Percentiles rank a stretch among this genome's conserved stretches.
These are phyloP conservation scores for Dinomys branickii DNA, from an alignment of 2,113 vertebrate genomes.

Conservation along the genomic window DNA sequence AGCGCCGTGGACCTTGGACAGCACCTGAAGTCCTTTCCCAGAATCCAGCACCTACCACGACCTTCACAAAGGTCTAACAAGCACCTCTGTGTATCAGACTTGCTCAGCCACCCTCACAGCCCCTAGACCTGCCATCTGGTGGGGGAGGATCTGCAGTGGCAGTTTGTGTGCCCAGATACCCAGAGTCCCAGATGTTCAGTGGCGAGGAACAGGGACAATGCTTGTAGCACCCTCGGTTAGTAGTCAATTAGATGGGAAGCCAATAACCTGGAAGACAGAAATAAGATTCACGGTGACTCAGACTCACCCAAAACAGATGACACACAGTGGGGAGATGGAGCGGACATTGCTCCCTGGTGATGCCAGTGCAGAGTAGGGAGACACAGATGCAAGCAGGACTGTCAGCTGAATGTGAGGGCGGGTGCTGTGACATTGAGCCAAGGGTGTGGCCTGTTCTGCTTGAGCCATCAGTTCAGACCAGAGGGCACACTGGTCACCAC, in stretches of 20 bases:
- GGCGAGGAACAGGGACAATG: slow-evolving; percentile 47
- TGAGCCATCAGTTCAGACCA: slow-evolving; percentile 4
- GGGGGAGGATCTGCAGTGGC: slow-evolving; percentile 19
- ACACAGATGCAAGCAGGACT: neutral
- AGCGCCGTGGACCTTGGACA: slow-evolving; percentile 39
- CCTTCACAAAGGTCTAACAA: neutral
- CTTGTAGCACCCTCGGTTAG: slow-evolving; percentile 56
- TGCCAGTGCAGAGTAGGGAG: neutral
- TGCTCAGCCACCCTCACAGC: neutral
- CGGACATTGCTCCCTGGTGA: neutral
- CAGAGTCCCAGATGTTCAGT: slow-evolving; percentile 75
- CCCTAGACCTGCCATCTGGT: neutral
- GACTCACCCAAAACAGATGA: slow-evolving; percentile 39
- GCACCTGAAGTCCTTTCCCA: neutral
- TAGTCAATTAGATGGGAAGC: slow-evolving; percentile 48
- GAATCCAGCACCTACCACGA: neutral
- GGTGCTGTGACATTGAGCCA: neutral
- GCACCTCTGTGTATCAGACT: neutral
- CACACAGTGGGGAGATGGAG: neutral
- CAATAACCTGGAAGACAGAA: slow-evolving; percentile 54
- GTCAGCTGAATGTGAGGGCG: neutral
- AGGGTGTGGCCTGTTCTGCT: fast-evolving
- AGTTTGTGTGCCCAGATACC: neutral
- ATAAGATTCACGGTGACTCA: slow-evolving; percentile 58
- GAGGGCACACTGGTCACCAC: neutral